A percentile compares a stretch with the other conserved stretches of the same genome.
phyloP scores from a whole-genome alignment of 2,888 invertebrate genomes.

The Diloba caeruleocephala region DNA sequence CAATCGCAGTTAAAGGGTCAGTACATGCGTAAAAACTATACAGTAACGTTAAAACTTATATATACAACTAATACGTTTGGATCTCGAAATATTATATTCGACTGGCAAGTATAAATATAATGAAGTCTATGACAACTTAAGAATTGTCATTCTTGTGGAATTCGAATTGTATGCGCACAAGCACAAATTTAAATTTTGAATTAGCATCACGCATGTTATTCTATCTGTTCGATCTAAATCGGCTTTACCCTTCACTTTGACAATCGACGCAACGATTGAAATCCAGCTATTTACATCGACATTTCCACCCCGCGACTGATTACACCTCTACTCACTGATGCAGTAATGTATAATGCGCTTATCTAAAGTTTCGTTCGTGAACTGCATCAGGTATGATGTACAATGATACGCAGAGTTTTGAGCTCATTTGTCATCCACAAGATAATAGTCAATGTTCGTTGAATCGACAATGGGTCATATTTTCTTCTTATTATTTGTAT shows the following conservation, averaged over 20 bases:
- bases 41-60: slow-evolving; percentile 5
- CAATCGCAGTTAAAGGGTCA: slow-evolving; percentile 17
- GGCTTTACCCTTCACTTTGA: slow-evolving; percentile 75
- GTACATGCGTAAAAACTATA: too few relatives aligned
- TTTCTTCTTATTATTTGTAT: slow-evolving; percentile 65
- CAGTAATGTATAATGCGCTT: slow-evolving; percentile 63
- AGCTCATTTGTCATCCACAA: slow-evolving; percentile 80
- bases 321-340: slow-evolving; percentile 35
- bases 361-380: slow-evolving; percentile 27
- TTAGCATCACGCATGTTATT: slow-evolving; percentile 76
- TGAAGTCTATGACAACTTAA: slow-evolving; percentile 63
- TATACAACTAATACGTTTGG: too few relatives aligned
- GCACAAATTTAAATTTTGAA: slow-evolving; percentile 77
- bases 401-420: slow-evolving; percentile 70
- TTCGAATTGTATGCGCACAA: slow-evolving; percentile 69
- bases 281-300: slow-evolving; percentile 55
- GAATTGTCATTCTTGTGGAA: slow-evolving; percentile 67
- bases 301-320: slow-evolving; percentile 25
- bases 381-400: slow-evolving; percentile 41
- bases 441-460: slow-evolving; percentile 77
- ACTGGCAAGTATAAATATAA: slow-evolving; percentile 53
- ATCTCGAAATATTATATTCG: too few relatives aligned
- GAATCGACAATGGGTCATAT: slow-evolving; percentile 79
- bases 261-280: slow-evolving; percentile 51
- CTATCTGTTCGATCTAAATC: slow-evolving; percentile 83